phyloP scores from a whole-genome alignment of 2,797 vertebrate genomes.

The Lates japonicus region DNA sequence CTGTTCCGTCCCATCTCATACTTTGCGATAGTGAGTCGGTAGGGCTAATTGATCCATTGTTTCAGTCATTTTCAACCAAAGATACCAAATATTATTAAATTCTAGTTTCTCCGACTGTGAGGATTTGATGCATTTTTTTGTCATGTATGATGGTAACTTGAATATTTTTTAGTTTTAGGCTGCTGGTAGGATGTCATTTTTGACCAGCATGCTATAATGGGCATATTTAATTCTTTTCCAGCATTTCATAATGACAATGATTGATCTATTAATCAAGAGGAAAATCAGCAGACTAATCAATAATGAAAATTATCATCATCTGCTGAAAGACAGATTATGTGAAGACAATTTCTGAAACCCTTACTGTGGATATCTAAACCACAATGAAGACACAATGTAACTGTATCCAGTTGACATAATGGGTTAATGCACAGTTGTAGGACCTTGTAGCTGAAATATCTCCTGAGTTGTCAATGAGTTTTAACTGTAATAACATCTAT shows the following conservation, averaged over 20 bases:
- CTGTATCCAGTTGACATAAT: neutral
- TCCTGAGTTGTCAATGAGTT: neutral
- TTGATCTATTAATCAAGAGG: neutral
- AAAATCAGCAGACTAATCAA: neutral
- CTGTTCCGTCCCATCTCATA: no score
- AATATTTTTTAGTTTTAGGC: neutral
- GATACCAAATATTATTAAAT: no score
- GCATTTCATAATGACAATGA: neutral
- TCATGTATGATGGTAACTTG: neutral
- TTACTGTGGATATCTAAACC: neutral
- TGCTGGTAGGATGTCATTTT: neutral
- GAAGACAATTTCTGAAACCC: neutral
- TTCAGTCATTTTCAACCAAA: no score
- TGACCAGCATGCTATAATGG: neutral
- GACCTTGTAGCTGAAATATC: neutral
- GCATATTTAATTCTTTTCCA: neutral
- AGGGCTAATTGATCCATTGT: no score
- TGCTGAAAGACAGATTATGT: neutral
- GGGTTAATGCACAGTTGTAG: neutral
- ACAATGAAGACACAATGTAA: neutral
- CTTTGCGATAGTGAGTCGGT: no score
- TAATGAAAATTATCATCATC: neutral
- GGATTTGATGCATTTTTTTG: neutral
- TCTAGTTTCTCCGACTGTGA: neutral
- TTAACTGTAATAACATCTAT: neutral